Evolutionary conservation across 2,797 vertebrate genomes (phyloP).

Genomic region (Periophthalmus magnuspinnatus): DNA sequence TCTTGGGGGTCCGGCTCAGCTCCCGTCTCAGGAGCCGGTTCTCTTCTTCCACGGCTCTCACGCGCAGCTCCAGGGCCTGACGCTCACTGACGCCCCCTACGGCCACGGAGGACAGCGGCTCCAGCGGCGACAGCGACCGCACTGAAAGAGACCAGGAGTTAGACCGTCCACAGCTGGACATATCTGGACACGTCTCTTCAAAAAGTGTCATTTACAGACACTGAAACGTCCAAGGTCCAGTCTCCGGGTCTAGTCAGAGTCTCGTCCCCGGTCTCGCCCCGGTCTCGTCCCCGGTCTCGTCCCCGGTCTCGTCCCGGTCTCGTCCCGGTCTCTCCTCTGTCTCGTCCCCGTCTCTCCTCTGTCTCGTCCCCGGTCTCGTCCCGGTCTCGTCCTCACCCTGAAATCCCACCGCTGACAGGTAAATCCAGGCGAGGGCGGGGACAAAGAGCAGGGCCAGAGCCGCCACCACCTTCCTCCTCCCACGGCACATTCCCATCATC

Average conservation of each 20-base stretch:
- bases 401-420: constrained; percentile 91
- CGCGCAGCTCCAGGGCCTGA: constrained; percentile 87
- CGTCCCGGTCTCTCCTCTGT: no score
- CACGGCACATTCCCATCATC: constrained; percentile 99
- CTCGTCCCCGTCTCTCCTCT: no score
- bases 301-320: no score
- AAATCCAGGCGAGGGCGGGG: constrained; percentile 96
- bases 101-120: constrained; percentile 81
- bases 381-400: constrained; percentile 80
- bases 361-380: no score
- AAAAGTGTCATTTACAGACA: no score
- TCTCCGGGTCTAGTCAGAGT: no score
- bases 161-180: no score
- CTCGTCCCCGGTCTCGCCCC: no score
- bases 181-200: no score
- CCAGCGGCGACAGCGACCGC: constrained; percentile 88
- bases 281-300: no score
- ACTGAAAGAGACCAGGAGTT: constrained; percentile 70
- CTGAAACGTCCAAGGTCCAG: no score
- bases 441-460: constrained; percentile 91
- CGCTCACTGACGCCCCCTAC: constrained; percentile 79
- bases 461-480: constrained; percentile 95
- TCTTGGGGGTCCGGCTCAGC: constrained; percentile 79
- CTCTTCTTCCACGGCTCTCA: constrained; percentile 94
- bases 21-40: constrained; percentile 87